phyloP scores from a whole-genome alignment of 2,888 invertebrate genomes.

The Gastracanthus pulcherrimus region DNA sequence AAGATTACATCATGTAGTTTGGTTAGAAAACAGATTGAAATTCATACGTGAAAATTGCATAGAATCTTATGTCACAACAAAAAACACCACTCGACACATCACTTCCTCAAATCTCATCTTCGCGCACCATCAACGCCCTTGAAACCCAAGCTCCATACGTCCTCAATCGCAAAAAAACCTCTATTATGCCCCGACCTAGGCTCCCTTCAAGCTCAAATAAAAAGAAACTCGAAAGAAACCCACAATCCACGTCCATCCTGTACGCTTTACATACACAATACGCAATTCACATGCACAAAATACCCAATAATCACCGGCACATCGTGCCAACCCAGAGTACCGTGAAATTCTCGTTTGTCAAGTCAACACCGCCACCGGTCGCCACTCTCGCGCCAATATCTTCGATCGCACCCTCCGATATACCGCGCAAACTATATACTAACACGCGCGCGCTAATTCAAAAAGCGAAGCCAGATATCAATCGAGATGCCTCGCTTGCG shows the following conservation, averaged over 20 bases:
- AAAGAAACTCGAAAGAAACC: neutral
- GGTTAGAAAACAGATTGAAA: no score
- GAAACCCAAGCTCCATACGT: no score
- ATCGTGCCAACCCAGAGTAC: conserved; percentile 30
- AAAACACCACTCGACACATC: neutral
- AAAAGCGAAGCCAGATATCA: conserved; percentile 22
- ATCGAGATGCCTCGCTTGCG: conserved; percentile 17
- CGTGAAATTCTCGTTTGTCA: conserved; percentile 41
- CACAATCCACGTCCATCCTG: conserved; percentile 3
- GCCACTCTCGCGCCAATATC: no score
- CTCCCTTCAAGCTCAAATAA: neutral
- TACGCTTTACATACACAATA: neutral
- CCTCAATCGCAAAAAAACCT: no score
- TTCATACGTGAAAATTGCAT: neutral
- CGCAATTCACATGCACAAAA: neutral
- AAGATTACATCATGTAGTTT: no score
- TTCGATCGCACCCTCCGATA: neutral
- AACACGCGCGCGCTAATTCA: neutral
- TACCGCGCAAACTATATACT: conserved; percentile 11
- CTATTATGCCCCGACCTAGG: neutral
- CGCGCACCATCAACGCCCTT: neutral
- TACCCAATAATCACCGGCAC: conserved; percentile 17
- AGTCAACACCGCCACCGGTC: conserved; percentile 46
- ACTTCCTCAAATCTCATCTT: neutral
- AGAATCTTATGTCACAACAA: neutral